Evolutionary conservation across 2,888 invertebrate species (phyloP).

Genomic region (Conops quadrifasciatus): DNA sequence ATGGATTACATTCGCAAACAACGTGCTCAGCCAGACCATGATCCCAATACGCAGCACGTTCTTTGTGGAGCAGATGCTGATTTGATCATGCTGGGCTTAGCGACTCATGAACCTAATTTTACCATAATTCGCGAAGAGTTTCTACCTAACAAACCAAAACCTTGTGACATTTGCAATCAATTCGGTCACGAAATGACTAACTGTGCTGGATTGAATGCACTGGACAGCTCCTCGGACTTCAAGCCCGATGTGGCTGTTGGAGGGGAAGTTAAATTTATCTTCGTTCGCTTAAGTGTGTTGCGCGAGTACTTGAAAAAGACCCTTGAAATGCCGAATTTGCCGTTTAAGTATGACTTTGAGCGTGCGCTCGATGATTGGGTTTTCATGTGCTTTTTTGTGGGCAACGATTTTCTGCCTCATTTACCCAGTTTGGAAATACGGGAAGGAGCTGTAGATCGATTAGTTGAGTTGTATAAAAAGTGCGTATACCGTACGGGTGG

Average conservation of each 20-base stretch:
- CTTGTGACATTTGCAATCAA: slow-evolving; percentile 95
- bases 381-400: slow-evolving; percentile 99
- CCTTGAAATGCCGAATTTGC: slow-evolving; percentile 87
- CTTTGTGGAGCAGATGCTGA: slow-evolving; percentile 99
- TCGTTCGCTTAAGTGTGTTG: slow-evolving; percentile 90
- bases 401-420: slow-evolving; percentile 98
- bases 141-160: slow-evolving; percentile 93
- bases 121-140: slow-evolving; percentile 99
- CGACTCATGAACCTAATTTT: slow-evolving; percentile 98
- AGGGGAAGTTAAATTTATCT: slow-evolving; percentile 87
- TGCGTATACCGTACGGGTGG: slow-evolving; percentile 94
- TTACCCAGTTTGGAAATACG: slow-evolving; percentile 97
- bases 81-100: slow-evolving; percentile 96
- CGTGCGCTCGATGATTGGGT: slow-evolving; percentile 98
- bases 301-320: slow-evolving; percentile 93
- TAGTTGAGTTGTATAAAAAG: slow-evolving; percentile 93
- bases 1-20: slow-evolving; percentile 99
- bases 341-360: slow-evolving; percentile 95
- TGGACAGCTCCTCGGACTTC: slow-evolving; percentile 63
- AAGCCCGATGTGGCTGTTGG: slow-evolving; percentile 70
- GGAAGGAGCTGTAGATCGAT: slow-evolving; percentile 94
- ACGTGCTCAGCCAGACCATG: slow-evolving; percentile 92
- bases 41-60: slow-evolving; percentile 97
- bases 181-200: slow-evolving; percentile 94
- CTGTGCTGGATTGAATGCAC: slow-evolving; percentile 77